Evolutionary conservation across 2,888 invertebrate species (phyloP).

Genomic region (Agrotis clavis): DNA sequence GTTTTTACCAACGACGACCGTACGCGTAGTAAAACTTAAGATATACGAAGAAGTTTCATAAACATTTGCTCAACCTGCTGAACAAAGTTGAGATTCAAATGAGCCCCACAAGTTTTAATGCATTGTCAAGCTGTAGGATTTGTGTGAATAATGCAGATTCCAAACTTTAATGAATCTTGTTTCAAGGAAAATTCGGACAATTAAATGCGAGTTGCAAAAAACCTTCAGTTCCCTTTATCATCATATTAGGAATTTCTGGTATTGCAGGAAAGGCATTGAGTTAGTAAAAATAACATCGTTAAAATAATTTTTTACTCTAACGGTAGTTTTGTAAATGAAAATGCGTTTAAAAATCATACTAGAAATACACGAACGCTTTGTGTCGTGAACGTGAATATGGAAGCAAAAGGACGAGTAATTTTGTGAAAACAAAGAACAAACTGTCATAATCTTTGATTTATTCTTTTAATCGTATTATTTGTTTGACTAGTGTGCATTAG

Average conservation of each 20-base stretch:
- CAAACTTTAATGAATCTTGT: not conserved
- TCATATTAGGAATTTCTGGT: not conserved
- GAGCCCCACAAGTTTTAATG: slow-evolving; percentile 29
- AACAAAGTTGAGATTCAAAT: slow-evolving; percentile 20
- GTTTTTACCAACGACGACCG: not conserved
- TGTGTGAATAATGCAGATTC: slow-evolving; percentile 1
- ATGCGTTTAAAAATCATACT: not conserved
- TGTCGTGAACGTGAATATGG: too few species aligned
- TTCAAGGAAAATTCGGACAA: not conserved
- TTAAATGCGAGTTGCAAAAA: not conserved
- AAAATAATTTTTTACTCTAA: not conserved
- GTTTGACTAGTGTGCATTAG: too few species aligned
- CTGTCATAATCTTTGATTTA: too few species aligned
- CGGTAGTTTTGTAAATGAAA: not conserved
- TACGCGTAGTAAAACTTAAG: not conserved
- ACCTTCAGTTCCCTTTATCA: too few species aligned
- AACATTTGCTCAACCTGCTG: not conserved
- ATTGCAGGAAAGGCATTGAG: not conserved
- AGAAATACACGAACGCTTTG: not conserved
- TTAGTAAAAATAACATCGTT: not conserved
- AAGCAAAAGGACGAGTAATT: too few species aligned
- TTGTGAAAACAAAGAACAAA: too few species aligned
- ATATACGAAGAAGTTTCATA: not conserved
- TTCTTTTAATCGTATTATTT: too few species aligned
- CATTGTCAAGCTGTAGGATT: slow-evolving; percentile 13